Evolutionary conservation across 2,888 invertebrate genomes (phyloP).

Genomic region (Pseudoips prasinana): DNA sequence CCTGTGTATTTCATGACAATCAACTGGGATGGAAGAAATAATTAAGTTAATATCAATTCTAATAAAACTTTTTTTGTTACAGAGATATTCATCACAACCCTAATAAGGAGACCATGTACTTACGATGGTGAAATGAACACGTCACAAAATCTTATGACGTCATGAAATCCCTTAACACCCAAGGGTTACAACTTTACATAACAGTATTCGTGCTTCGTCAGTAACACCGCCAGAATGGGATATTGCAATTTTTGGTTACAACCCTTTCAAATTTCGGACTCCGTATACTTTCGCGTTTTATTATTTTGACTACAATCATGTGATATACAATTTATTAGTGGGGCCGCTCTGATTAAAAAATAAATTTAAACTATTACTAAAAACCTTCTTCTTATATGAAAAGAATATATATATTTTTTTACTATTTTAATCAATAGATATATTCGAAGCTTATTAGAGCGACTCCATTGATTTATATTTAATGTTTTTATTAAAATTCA

Average conservation of each 20-base stretch:
- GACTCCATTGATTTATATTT: slow-evolving; percentile 13
- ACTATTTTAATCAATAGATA: too few species aligned
- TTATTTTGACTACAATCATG: slow-evolving; percentile 28
- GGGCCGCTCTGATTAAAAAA: slow-evolving; percentile 12
- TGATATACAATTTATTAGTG: slow-evolving; percentile 23
- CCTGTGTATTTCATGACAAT: too few species aligned
- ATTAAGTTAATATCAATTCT: slow-evolving; percentile 1
- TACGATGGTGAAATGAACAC: slow-evolving; percentile 59
- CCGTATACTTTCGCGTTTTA: slow-evolving; percentile 19
- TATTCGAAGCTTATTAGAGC: slow-evolving; percentile 6
- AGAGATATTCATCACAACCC: slow-evolving; percentile 74
- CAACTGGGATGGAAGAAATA: slow-evolving; percentile 5
- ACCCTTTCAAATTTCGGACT: slow-evolving; percentile 28
- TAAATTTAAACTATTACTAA: too few species aligned
- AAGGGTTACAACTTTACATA: slow-evolving; percentile 54
- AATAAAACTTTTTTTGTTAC: slow-evolving; percentile 51
- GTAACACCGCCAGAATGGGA: slow-evolving; percentile 73
- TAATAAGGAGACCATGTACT: slow-evolving; percentile 68
- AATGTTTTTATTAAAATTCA: slow-evolving; percentile 23
- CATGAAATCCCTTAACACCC: slow-evolving; percentile 25
- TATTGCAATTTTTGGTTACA: slow-evolving; percentile 56
- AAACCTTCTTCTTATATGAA: too few species aligned
- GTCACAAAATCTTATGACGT: slow-evolving; percentile 32
- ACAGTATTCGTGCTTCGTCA: slow-evolving; percentile 78
- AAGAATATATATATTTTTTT: too few species aligned